Conservation (phyloP, 2,113 vertebrate species). For the Sceloporus undulatus region DNA sequence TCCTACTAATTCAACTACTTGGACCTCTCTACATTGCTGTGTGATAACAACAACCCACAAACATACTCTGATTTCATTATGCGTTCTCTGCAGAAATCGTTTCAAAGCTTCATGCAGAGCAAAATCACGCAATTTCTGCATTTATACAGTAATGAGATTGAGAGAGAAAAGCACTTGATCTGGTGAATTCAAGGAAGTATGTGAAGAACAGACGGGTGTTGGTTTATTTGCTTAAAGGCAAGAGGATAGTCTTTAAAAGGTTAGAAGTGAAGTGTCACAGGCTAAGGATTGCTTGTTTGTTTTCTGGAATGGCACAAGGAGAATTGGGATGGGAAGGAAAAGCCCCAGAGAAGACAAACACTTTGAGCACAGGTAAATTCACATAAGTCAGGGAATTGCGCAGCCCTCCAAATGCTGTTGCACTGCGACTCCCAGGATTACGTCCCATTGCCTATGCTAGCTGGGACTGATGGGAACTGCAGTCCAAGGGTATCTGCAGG, state of each 20-base stretch:
- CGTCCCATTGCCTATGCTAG: no score
- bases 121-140: not conserved
- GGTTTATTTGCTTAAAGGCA: not conserved
- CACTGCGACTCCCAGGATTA: no score
- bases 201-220: not conserved
- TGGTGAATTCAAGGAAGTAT: not conserved
- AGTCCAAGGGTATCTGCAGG: no score
- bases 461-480: no score
- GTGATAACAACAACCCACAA: not conserved
- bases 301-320: no score
- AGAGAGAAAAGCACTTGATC: not conserved
- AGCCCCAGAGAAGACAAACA: not conserved
- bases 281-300: no score
- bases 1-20: not conserved
- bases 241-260: not conserved
- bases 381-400: not conserved
- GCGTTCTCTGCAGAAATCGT: not conserved
- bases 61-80: not conserved
- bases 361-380: not conserved
- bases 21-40: not conserved
- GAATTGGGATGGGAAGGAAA: not conserved
- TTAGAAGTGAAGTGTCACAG: not conserved
- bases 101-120: not conserved
- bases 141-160: not conserved
- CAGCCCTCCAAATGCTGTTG: no score